These are phyloP conservation scores for Exocentrus adspersus DNA, from an alignment of 2,888 invertebrate species.

Conservation along the genomic window DNA sequence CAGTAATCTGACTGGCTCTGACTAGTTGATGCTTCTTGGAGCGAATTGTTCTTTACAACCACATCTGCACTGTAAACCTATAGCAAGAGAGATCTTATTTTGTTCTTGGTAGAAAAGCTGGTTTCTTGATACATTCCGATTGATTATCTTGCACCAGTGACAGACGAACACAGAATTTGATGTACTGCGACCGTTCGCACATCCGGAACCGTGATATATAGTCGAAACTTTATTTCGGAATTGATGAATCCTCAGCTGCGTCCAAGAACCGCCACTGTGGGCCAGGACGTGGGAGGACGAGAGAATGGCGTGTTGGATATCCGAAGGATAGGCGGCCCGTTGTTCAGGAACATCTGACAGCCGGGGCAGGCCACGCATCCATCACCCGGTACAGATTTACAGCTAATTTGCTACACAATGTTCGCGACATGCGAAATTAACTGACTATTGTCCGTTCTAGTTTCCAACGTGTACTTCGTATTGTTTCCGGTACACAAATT, in stretches of 20 bases:
- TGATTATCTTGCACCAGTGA: neutral
- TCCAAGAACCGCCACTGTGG: conserved; percentile 15
- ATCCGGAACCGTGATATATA: neutral
- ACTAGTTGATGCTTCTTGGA: too few species aligned
- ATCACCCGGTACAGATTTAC: conserved; percentile 60
- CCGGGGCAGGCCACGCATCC: conserved; percentile 55
- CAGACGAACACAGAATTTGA: neutral
- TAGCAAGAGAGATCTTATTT: too few species aligned
- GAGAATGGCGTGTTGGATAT: conserved; percentile 48
- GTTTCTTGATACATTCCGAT: neutral
- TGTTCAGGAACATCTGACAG: conserved; percentile 54
- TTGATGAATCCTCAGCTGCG: neutral
- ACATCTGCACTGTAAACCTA: too few species aligned
- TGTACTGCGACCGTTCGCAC: neutral
- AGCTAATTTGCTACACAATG: conserved; percentile 61
- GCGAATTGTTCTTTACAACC: too few species aligned
- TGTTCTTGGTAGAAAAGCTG: too few species aligned
- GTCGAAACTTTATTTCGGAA: neutral
- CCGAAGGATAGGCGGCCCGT: conserved; percentile 49
- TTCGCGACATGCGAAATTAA: conserved; percentile 61
- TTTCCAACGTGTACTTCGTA: conserved; percentile 20
- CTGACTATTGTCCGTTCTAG: conserved; percentile 53
- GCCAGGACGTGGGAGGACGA: conserved; percentile 6
- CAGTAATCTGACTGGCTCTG: too few species aligned
- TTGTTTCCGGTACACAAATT: conserved; percentile 27